Evolutionary conservation across 2,113 vertebrate genomes (phyloP), one percentile per base, ranked within the genome.

Genomic region (Carassius auratus): DNA sequence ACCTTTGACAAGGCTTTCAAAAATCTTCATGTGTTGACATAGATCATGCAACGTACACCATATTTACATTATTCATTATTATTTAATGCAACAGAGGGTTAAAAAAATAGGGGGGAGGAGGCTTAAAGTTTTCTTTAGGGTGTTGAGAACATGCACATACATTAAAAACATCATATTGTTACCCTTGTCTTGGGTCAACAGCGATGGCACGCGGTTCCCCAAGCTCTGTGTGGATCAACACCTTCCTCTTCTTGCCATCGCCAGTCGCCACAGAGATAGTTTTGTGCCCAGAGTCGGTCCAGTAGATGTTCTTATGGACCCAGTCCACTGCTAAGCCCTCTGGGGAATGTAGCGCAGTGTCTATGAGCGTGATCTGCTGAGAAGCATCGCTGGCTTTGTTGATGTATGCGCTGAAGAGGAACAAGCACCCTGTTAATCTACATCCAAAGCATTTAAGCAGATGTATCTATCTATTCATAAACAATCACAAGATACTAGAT

Each of bases 251-350:
- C 89, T 92, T 90, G 12, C 98, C 98, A 15, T 99, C 97, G 1
- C 91, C 92, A 0, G 96, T 97, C 87, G 98, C 97, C 48, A 99
- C 97, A 0, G 97, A 98, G 92, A 99, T 96, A 86, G 96, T 98
- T 92, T 98, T 99, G 91, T 97, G 97, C 86, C 98, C 97, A 0
- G 98, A 99, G 92, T 99, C 98, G 0, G 98, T 99, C 98, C 98
- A 99, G 92, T 99, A 99, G 93, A 99, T 96, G 90, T 98, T 98
- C 91, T 97, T 97, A 77, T 99, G 98, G 52, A 99, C 94, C 98
- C 98, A 99, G 94, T 99, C 98, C 38, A 99, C 95, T 0, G 98
- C 98, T 90, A 99, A 93, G 33, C 98, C 97, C 92, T 99, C 97
- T 0, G 98, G 98, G 4, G 97, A 98, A 92, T 97, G 95, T 33